Evolutionary conservation across 1,140 invertebrate genomes (phyloP), one percentile per base, ranked within the genome.

Genomic region (Leguminivora glycinivorella): DNA sequence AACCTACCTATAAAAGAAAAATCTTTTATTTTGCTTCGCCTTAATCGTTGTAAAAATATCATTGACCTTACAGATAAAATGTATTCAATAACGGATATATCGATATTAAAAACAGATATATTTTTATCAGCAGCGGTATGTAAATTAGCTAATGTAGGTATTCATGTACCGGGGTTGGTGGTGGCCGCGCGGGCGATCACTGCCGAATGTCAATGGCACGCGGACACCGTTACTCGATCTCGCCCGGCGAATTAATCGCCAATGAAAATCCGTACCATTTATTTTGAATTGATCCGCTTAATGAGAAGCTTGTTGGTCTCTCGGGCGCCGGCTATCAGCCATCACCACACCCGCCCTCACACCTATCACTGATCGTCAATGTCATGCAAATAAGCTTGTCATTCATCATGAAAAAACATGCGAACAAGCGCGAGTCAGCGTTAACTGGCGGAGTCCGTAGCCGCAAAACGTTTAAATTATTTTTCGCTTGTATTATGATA

Each of bases 161-260:
- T 40, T 24, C 22, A 40, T 68, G 68, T 29, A 29, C n/a, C 25
- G 40, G 25, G 26, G 69, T 38, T 31, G 70, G 72, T 76, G 60
- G 71, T 70, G 72, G 70, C 76, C 29, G 58, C 70, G 72, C 52
- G 69, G 34, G 12, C 75, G 75, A 70, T 69, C 74, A 72, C 69
- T 72, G 66, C 78, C 87, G 83, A 87, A 86, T 91, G 89, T 91
- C 89, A 90, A 80, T 91, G 89, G 89, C 89, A 91, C 84, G 88
- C 79, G 80, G 75, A 75, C 82, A 89, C 89, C 89, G 89, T 91
- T 91, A 90, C 75, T 83, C 83, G 83, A 88, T 89, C 89, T 87
- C 82, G 80, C 77, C 83, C 82, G 83, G 83, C 84, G 83, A 91
- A 89, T 90, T 91, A 89, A 91, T 91, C 80, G 80, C 87, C 87